These are phyloP conservation scores for Capreolus pygargus DNA, from an alignment of 2,113 vertebrate species.

Conservation along the genomic window DNA sequence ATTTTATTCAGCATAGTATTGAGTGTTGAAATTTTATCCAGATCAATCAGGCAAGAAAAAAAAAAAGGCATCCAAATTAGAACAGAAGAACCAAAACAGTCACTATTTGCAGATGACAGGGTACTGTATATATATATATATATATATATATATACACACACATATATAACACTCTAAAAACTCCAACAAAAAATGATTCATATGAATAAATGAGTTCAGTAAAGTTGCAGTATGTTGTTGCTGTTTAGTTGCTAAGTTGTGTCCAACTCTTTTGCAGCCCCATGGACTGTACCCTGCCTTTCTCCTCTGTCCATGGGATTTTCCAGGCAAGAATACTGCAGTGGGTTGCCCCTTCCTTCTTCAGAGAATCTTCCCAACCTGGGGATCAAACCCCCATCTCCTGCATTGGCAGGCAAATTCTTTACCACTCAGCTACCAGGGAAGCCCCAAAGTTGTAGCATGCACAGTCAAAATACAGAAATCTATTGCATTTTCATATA, in stretches of 20 bases:
- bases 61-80: background rate
- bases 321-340: background rate
- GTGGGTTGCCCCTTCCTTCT: background rate
- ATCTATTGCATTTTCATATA: background rate
- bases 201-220: background rate
- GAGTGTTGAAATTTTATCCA: background rate
- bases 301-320: background rate
- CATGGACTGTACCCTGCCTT: background rate
- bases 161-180: background rate
- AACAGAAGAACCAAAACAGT: background rate
- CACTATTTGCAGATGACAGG: background rate
- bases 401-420: background rate
- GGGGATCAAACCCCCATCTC: background rate
- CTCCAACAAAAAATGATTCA: background rate
- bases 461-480: background rate
- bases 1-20: background rate
- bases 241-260: background rate
- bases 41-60: background rate
- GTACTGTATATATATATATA: background rate
- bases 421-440: background rate
- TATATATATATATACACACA: too few relatives aligned
- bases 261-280: background rate
- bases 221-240: background rate
- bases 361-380: background rate
- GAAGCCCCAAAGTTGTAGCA: background rate